These are phyloP conservation scores for Lepus timidus DNA, from an alignment of 2,113 vertebrate genomes.

Conservation along the genomic window DNA sequence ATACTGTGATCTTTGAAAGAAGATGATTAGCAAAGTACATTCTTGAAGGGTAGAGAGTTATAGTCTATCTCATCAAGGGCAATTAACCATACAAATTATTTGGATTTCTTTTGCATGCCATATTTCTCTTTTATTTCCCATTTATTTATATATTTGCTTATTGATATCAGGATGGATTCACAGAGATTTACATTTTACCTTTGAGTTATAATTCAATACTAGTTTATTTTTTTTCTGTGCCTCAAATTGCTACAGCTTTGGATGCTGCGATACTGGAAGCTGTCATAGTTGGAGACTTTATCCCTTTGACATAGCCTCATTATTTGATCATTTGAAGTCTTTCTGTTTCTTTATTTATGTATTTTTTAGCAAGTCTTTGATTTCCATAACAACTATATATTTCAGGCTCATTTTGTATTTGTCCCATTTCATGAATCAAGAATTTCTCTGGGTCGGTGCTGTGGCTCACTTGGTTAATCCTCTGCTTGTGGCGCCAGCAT, in stretches of 20 bases:
- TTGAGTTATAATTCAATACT: neutral
- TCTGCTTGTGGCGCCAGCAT: too few relatives aligned
- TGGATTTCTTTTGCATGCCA: neutral
- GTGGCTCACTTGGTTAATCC: too few relatives aligned
- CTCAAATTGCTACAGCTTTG: neutral
- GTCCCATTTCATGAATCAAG: too few relatives aligned
- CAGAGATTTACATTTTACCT: neutral
- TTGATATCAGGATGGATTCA: neutral
- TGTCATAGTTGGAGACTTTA: neutral
- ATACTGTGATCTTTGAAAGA: neutral
- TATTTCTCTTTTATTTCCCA: neutral
- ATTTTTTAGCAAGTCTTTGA: neutral
- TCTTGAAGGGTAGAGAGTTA: neutral
- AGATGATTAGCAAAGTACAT: neutral
- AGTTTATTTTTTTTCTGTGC: neutral
- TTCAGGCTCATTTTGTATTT: too few relatives aligned
- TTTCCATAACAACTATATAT: too few relatives aligned
- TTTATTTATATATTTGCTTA: neutral
- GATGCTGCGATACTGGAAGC: neutral
- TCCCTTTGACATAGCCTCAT: neutral
- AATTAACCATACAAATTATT: neutral
- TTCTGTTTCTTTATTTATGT: neutral
- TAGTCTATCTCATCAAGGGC: neutral
- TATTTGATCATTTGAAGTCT: too few relatives aligned
- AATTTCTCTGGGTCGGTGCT: neutral